These are phyloP conservation scores for Drosophila algonquin DNA, from an alignment of 2,888 invertebrate species.

Conservation along the genomic window DNA sequence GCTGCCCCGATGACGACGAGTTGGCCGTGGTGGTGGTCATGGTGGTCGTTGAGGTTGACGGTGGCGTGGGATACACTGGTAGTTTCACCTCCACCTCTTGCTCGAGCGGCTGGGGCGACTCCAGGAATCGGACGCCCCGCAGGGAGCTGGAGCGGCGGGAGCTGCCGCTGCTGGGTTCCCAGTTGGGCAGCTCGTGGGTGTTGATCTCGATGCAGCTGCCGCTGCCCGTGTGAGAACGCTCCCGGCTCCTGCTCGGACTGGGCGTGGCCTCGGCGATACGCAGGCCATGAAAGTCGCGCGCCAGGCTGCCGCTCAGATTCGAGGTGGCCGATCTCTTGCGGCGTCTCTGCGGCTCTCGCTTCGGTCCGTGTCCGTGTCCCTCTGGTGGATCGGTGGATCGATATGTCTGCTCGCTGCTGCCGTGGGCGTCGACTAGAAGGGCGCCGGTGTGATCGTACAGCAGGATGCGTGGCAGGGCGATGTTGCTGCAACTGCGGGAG, in stretches of 20 bases:
- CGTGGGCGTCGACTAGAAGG: conserved; percentile 84
- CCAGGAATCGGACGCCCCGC: conserved; percentile 78
- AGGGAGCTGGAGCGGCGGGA: conserved; percentile 77
- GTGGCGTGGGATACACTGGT: conserved; percentile 64
- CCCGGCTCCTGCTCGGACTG: conserved; percentile 26
- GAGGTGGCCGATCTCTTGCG: conserved; percentile 61
- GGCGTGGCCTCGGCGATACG: conserved; percentile 73
- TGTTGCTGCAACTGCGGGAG: conserved; percentile 86
- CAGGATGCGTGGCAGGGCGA: conserved; percentile 85
- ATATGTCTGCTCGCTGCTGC: conserved; percentile 76
- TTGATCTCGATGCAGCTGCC: conserved; percentile 70
- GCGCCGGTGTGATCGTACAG: conserved; percentile 85
- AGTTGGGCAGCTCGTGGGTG: conserved; percentile 65
- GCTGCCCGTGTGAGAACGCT: neutral
- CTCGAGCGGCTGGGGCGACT: conserved; percentile 41
- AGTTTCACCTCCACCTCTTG: conserved; percentile 46
- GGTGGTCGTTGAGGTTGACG: conserved; percentile 70
- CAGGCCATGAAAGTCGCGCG: conserved; percentile 69
- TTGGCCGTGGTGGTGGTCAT: conserved; percentile 61
- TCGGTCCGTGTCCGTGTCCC: neutral
- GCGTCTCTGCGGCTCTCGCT: conserved; percentile 12
- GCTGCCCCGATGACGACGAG: conserved; percentile 75
- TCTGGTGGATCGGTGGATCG: conserved; percentile 34
- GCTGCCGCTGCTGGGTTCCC: conserved; percentile 45
- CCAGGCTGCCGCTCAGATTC: conserved; percentile 51